Percentiles rank a stretch among this genome's conserved stretches.
These are phyloP conservation scores for Listrodromus nycthemerus DNA, from an alignment of 2,888 invertebrate genomes.

Conservation along the genomic window DNA sequence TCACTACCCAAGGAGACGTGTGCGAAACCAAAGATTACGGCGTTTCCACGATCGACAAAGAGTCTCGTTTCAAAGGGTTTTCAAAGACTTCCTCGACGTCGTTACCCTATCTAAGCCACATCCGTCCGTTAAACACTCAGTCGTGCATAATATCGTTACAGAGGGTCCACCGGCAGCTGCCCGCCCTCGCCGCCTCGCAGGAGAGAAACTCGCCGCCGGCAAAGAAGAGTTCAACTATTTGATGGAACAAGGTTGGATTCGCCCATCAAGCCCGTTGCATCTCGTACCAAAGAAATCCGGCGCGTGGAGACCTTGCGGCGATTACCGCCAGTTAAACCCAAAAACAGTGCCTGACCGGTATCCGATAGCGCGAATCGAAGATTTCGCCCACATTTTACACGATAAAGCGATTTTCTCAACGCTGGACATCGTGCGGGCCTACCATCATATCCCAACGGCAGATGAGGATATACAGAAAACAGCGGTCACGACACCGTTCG, in stretches of 20 bases:
- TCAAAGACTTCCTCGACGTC: not conserved
- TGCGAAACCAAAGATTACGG: not conserved
- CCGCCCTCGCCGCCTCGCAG: conserved; percentile 63
- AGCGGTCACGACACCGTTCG: not conserved
- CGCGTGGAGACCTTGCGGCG: conserved; percentile 73
- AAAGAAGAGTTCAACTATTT: conserved; percentile 69
- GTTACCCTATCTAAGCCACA: not conserved
- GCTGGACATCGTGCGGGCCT: not conserved
- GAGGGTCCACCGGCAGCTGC: conserved; percentile 61
- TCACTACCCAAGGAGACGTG: conserved; percentile 5
- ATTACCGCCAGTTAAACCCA: conserved; percentile 73
- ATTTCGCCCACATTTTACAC: conserved; percentile 22
- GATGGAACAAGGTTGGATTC: conserved; percentile 70
- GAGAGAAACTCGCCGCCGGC: conserved; percentile 69
- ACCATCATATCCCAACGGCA: not conserved
- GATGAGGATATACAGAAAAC: not conserved
- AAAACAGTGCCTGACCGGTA: conserved; percentile 72
- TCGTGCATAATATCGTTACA: conserved; percentile 58
- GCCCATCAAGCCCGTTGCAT: conserved; percentile 74
- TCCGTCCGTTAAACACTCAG: not conserved
- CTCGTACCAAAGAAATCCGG: conserved; percentile 71
- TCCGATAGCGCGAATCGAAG: conserved; percentile 42
- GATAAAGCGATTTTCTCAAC: conserved; percentile 18
- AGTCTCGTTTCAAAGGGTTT: not conserved
- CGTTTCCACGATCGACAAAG: not conserved